Evolutionary conservation across 2,797 vertebrate genomes (phyloP).

Genomic region (Sebastes trivittatus): DNA sequence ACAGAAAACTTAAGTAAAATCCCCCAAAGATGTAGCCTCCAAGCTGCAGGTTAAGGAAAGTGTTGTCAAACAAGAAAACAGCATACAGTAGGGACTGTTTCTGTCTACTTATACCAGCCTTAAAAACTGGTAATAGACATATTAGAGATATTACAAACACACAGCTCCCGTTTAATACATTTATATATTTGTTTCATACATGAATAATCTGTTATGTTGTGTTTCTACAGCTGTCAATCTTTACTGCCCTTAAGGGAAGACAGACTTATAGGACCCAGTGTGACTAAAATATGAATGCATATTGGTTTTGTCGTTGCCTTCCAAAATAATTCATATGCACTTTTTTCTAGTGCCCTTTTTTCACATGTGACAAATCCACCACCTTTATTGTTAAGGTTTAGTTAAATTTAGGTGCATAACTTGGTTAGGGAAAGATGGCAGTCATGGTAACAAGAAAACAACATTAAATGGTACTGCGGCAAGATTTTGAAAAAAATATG

Average conservation of each 20-base stretch:
- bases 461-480: not conserved
- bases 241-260: not conserved
- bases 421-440: not conserved
- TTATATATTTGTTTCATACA: not conserved
- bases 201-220: not conserved
- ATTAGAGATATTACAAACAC: not conserved
- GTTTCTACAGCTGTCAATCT: not conserved
- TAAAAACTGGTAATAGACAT: not conserved
- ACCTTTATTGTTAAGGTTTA: not conserved
- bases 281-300: not conserved
- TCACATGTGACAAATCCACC: too few relatives aligned
- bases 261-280: not conserved
- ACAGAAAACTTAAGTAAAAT: slow-evolving; percentile 58
- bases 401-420: not conserved
- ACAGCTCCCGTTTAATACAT: not conserved
- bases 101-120: not conserved
- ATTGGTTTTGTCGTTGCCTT: not conserved
- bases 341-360: not conserved
- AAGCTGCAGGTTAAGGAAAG: slow-evolving; percentile 40
- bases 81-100: not conserved
- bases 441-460: not conserved
- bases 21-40: slow-evolving; percentile 16
- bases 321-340: not conserved
- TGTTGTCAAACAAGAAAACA: slow-evolving; percentile 15
- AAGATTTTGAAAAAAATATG: too few relatives aligned